Conservation (phyloP, 2,113 vertebrate genomes). For the Bos javanicus region DNA sequence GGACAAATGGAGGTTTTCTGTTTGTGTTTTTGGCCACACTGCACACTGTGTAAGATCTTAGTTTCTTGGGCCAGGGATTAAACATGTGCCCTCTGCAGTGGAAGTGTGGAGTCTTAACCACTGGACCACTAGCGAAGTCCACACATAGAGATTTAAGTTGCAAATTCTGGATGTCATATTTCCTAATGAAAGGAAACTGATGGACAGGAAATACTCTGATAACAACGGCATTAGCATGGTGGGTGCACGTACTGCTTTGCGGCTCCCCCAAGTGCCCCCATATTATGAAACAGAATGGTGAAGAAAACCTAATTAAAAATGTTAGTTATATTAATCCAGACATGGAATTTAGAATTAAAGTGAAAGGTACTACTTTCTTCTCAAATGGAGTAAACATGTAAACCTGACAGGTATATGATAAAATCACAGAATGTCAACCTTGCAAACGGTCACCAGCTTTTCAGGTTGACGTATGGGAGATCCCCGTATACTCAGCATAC, state of each 20-base stretch:
- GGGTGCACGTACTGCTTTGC: fast-evolving
- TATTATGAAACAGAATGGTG: neutral
- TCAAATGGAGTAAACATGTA: neutral
- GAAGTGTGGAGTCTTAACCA: neutral
- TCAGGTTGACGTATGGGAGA: neutral
- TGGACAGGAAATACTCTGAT: neutral
- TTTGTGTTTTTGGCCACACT: neutral
- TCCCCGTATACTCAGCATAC: neutral
- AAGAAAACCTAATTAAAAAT: neutral
- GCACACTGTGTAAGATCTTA: neutral
- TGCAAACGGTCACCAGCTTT: neutral
- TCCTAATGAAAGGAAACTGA: neutral
- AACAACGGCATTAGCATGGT: neutral
- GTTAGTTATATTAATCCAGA: neutral
- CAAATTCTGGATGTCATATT: neutral
- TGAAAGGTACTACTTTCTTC: neutral
- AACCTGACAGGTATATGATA: neutral
- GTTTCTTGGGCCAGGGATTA: neutral
- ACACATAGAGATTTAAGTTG: neutral
- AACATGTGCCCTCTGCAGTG: neutral
- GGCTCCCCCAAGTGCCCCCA: fast-evolving
- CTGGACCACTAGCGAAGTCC: neutral
- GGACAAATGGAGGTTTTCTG: neutral
- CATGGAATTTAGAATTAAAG: neutral
- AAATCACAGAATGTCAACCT: neutral